Percentiles rank a stretch among this genome's conserved stretches.
Conservation (phyloP, 2,888 invertebrate genomes). For the Limenitis camilla region DNA sequence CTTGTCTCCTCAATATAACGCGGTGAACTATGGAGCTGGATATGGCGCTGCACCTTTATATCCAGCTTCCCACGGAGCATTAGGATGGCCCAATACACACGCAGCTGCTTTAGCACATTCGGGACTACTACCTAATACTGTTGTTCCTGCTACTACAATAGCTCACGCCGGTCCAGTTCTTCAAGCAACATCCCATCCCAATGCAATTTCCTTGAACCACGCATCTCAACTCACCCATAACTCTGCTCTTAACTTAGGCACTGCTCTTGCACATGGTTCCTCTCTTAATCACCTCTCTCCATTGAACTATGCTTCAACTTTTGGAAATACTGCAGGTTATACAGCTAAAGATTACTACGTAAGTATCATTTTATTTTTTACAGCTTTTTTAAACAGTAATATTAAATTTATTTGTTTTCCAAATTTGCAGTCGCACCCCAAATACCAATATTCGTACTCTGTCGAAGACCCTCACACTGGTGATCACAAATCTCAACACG, state of each 20-base stretch:
- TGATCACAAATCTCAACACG: conserved; percentile 77
- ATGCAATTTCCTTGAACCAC: conserved; percentile 4
- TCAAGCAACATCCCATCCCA: conserved; percentile 11
- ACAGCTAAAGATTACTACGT: conserved; percentile 33
- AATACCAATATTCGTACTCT: conserved; percentile 77
- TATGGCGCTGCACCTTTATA: conserved; percentile 15
- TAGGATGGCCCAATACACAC: background rate
- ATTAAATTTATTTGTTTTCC: background rate
- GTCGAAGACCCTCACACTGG: conserved; percentile 76
- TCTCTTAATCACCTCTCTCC: too few relatives aligned
- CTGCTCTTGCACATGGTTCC: too few relatives aligned
- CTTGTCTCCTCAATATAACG: conserved; percentile 24
- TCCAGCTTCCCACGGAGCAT: conserved; percentile 14
- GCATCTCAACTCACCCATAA: conserved; percentile 1
- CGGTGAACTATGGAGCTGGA: conserved; percentile 7
- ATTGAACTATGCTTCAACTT: background rate
- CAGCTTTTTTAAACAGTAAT: background rate
- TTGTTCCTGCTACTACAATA: conserved; percentile 18
- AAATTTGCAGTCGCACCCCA: conserved; percentile 68
- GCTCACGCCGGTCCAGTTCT: conserved; percentile 1
- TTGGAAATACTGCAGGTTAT: conserved; percentile 10
- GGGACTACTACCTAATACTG: conserved; percentile 20
- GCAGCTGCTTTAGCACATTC: conserved; percentile 22
- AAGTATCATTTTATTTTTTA: conserved; percentile 18
- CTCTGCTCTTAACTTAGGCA: background rate